Evolutionary conservation across 1,140 invertebrate species (phyloP).

Genomic region (Diorhabda elongata): DNA sequence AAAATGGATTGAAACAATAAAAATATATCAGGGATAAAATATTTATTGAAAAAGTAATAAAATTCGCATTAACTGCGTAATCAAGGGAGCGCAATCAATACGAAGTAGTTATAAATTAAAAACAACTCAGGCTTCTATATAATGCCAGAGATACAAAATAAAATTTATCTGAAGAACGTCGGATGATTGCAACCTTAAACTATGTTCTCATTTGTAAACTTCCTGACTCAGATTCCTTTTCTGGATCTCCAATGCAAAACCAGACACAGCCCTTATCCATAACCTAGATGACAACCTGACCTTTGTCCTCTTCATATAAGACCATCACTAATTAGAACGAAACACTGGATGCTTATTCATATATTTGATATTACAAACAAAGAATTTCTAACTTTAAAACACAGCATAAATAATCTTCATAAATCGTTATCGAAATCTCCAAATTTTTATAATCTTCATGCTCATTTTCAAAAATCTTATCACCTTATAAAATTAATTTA

Average conservation of each 20-base stretch:
- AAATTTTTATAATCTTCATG: not conserved
- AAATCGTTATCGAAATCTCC: slow-evolving; percentile 4
- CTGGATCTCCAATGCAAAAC: not conserved
- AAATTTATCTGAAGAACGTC: too few species aligned
- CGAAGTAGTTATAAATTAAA: too few species aligned
- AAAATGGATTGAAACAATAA: too few species aligned
- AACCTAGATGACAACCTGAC: slow-evolving; percentile 23
- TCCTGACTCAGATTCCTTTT: not conserved
- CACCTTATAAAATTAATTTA: not conserved
- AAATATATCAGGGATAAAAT: too few species aligned
- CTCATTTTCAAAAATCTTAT: not conserved
- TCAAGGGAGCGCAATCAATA: too few species aligned
- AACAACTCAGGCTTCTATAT: too few species aligned
- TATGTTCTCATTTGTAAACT: not conserved
- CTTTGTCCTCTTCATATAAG: slow-evolving; percentile 26
- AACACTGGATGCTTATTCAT: slow-evolving; percentile 19
- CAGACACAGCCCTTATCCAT: slow-evolving; percentile 3
- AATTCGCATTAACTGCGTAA: too few species aligned
- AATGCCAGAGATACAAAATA: too few species aligned
- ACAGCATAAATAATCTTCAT: slow-evolving; percentile 9
- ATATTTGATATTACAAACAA: slow-evolving; percentile 12
- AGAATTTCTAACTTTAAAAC: slow-evolving; percentile 17
- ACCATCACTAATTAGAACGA: slow-evolving; percentile 13
- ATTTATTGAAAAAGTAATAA: too few species aligned
- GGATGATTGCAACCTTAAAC: too few species aligned